Conservation (phyloP, 2,797 vertebrate species). For the Sebastes hopkinsi region DNA sequence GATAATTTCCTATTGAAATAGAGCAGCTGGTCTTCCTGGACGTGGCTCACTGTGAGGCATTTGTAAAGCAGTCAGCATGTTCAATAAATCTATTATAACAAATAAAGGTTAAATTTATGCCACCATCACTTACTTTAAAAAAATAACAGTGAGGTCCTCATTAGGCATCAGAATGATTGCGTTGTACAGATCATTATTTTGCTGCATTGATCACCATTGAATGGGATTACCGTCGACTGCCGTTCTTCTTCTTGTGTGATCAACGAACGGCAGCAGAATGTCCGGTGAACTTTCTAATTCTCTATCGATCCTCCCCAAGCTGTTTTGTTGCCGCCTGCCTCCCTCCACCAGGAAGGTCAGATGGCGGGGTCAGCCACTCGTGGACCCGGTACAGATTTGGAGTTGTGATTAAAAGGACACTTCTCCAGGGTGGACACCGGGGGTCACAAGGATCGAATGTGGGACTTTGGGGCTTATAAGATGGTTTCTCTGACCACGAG, state of each 20-base stretch:
- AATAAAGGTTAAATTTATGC: not conserved
- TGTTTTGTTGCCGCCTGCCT: conserved; percentile 29
- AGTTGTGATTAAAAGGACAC: conserved; percentile 67
- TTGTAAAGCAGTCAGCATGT: not conserved
- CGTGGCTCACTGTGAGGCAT: not conserved
- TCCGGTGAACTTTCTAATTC: conserved; percentile 68
- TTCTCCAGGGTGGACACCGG: conserved; percentile 43
- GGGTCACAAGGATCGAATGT: conserved; percentile 44
- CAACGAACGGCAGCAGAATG: conserved; percentile 37
- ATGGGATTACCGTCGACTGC: conserved; percentile 43
- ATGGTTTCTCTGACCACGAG: conserved; percentile 16
- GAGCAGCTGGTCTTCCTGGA: not conserved
- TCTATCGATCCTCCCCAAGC: conserved; percentile 59
- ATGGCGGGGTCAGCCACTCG: conserved; percentile 50
- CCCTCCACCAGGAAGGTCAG: conserved; percentile 56
- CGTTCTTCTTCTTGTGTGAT: conserved; percentile 44
- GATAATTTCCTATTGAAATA: not conserved
- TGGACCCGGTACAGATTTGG: conserved; percentile 59
- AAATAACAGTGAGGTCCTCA: not conserved
- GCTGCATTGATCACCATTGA: conserved; percentile 48
- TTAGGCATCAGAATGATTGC: conserved; percentile 28
- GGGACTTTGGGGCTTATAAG: conserved; percentile 29
- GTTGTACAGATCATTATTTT: conserved; percentile 49
- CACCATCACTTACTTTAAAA: conserved; percentile 1
- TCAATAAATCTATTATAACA: not conserved